Conservation (phyloP, 2,888 invertebrate species). For the Chorisops tibialis region DNA sequence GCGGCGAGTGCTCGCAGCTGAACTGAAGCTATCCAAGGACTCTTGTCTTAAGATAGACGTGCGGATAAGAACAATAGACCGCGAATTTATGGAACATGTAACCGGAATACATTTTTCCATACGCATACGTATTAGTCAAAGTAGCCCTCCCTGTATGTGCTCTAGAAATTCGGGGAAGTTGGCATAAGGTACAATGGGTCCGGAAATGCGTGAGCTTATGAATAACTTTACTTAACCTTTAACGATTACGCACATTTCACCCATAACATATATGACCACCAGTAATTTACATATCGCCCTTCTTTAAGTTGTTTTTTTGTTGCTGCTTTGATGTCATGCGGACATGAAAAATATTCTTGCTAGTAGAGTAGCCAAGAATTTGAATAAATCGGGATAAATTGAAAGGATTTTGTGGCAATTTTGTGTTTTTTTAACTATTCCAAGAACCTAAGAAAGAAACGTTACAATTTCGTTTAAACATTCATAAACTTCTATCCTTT, state of each 20-base stretch:
- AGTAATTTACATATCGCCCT: constrained; percentile 30
- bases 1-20: not conserved
- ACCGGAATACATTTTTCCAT: constrained; percentile 28
- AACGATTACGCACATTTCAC: constrained; percentile 23
- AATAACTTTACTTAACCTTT: constrained; percentile 32
- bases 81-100: constrained; percentile 31
- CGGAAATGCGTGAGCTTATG: constrained; percentile 33
- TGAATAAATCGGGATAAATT: no score
- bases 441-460: no score
- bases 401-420: no score
- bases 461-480: no score
- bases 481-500: no score
- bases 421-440: no score
- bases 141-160: not conserved
- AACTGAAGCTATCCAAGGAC: constrained; percentile 15
- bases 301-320: constrained; percentile 8
- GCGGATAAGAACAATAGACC: constrained; percentile 28
- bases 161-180: constrained; percentile 17
- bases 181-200: constrained; percentile 12
- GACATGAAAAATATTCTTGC: no score
- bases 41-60: constrained; percentile 26
- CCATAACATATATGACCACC: constrained; percentile 27
- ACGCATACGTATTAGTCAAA: constrained; percentile 8
- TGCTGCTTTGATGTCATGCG: no score
- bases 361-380: no score